These are phyloP conservation scores for Rhea pennata DNA, from an alignment of 2,113 vertebrate genomes.

Conservation along the genomic window DNA sequence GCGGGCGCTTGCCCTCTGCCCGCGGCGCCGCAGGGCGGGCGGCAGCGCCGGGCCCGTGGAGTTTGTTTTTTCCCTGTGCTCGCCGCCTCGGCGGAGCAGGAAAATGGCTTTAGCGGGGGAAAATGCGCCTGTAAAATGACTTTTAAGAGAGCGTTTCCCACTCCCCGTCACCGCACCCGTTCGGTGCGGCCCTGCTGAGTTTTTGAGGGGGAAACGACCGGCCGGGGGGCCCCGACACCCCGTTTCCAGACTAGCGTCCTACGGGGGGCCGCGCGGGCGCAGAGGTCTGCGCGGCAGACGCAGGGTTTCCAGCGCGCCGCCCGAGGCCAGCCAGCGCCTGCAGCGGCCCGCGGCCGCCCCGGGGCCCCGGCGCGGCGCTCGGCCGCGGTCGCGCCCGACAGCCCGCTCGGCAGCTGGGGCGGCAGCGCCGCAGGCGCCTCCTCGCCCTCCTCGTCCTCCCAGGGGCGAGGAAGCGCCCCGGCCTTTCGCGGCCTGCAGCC, in stretches of 20 bases:
- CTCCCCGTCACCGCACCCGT: not conserved
- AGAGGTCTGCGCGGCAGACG: not conserved
- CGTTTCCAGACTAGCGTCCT: not conserved
- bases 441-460: no score
- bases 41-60: no score
- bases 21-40: no score
- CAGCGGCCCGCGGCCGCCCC: no score
- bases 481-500: not conserved
- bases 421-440: no score
- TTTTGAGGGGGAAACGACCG: not conserved
- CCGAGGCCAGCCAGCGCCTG: no score
- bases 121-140: conserved; percentile 36
- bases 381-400: no score
- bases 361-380: no score
- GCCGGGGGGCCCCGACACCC: not conserved
- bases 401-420: no score
- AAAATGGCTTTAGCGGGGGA: conserved; percentile 4
- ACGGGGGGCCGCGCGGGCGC: not conserved
- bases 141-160: not conserved
- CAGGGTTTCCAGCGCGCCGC: no score
- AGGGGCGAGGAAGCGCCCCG: no score
- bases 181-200: not conserved
- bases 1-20: no score
- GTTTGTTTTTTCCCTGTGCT: not conserved
- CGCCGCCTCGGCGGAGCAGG: not conserved